Base-by-base conservation (phyloP, 2,888 invertebrate genomes). In the Pyrgus malvae region DNA sequence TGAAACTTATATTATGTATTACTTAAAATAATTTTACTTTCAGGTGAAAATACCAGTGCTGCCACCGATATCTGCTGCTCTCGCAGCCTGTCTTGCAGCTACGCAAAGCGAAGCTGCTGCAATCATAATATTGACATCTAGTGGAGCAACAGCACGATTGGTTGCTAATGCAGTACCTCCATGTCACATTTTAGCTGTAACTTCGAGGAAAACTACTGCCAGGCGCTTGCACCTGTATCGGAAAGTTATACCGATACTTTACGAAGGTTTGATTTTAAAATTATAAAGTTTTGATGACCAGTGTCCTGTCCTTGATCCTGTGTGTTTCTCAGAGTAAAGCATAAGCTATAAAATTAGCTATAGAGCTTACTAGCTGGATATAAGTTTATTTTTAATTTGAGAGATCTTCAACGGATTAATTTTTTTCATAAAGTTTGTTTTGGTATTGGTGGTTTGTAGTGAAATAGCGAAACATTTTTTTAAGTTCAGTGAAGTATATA, bases 241-340 rank as follows among this genome's bases (percentile, higher is more conserved):
- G 6, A 72, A 68, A 48, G 64, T 76, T 2, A 57, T 72, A 16
- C 75, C 77, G 0, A 23, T 74, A 11, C 51, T 67, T 23, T 76
- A 72, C 60, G 23, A 61, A 9, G 40, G 74, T 76, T 51, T 67
- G 68, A 61, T n/a, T n/a, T n/a, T n/a, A n/a, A n/a, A n/a, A n/a
- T n/a, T n/a, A n/a, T n/a, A n/a, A n/a, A n/a, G n/a, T n/a, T n/a
- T n/a, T n/a, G n/a, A n/a, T n/a, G n/a, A n/a, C n/a, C n/a, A n/a
- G n/a, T n/a, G n/a, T n/a, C n/a, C n/a, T n/a, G n/a, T n/a, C n/a
- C n/a, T n/a, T n/a, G n/a, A n/a, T n/a, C n/a, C n/a, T n/a, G n/a
- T n/a, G n/a, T n/a, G n/a, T n/a, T n/a, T n/a, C n/a, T n/a, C n/a
- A n/a, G n/a, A n/a, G n/a, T n/a, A n/a, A n/a, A n/a, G n/a, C n/a